Evolutionary conservation across 2,113 vertebrate genomes (phyloP).

Genomic region (Oncorhynchus clarkii): DNA sequence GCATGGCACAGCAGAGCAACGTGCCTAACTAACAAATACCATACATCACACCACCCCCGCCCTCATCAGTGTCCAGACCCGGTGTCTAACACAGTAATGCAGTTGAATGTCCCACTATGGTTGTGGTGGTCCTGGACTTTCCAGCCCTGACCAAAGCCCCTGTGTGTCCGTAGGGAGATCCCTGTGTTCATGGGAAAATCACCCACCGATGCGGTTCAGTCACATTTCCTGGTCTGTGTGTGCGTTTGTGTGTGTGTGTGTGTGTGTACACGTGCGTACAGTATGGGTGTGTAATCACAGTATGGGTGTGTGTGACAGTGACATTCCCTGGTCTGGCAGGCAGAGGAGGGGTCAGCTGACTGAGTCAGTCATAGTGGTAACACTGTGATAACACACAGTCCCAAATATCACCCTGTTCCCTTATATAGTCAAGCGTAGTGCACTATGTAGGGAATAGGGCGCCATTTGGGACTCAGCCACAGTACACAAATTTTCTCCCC

Average conservation of each 20-base stretch:
- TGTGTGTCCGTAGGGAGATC: conserved; percentile 57
- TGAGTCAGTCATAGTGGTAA: conserved; percentile 24
- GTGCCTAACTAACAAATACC: conserved; percentile 20
- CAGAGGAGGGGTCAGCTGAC: conserved; percentile 1
- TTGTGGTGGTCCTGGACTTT: not conserved
- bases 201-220: conserved; percentile 52
- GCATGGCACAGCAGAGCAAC: conserved; percentile 31
- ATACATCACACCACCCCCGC: not conserved
- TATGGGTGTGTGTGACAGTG: not conserved
- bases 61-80: conserved; percentile 27
- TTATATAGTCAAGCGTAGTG: conserved; percentile 13
- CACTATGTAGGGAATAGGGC: not conserved
- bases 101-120: no score
- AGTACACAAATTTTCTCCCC: no score
- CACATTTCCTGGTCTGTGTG: no score
- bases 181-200: conserved; percentile 75
- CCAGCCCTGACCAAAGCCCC: conserved; percentile 6
- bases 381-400: conserved; percentile 10
- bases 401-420: conserved; percentile 26
- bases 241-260: not conserved
- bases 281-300: no score
- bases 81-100: conserved; percentile 30
- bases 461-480: no score
- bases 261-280: no score
- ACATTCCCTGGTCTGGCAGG: conserved; percentile 45